Conservation (phyloP, 2,797 vertebrate genomes). For the Acipenser oxyrinchus region DNA sequence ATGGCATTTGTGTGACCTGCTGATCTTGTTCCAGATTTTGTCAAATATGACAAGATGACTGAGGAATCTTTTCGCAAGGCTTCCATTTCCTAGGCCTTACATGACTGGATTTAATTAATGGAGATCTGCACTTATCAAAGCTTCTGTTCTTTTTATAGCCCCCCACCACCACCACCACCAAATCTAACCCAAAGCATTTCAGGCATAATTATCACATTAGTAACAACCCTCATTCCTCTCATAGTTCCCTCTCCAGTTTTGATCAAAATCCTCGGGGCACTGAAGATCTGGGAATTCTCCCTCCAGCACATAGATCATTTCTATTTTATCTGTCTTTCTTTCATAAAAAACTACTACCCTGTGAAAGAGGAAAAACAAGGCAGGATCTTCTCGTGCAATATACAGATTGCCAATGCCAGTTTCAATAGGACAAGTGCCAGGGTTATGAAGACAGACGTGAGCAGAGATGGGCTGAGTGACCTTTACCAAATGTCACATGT, state of each 20-base stretch:
- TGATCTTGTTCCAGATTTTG: background rate
- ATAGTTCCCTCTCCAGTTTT: slow-evolving; percentile 8
- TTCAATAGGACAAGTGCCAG: slow-evolving; percentile 73
- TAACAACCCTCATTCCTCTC: slow-evolving; percentile 60
- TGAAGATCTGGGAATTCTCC: slow-evolving; percentile 21
- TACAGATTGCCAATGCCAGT: slow-evolving; percentile 69
- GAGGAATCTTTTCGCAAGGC: slow-evolving; percentile 23
- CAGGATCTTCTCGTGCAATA: slow-evolving; percentile 35
- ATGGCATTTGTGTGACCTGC: slow-evolving; percentile 3
- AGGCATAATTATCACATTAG: slow-evolving; percentile 70
- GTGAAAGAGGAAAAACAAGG: slow-evolving; percentile 16
- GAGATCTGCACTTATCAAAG: slow-evolving; percentile 30
- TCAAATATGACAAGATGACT: slow-evolving; percentile 13
- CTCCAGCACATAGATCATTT: slow-evolving; percentile 34
- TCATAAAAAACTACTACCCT: slow-evolving; percentile 5
- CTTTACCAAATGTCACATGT: slow-evolving; percentile 99
- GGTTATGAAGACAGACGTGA: slow-evolving; percentile 75
- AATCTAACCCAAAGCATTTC: slow-evolving; percentile 35
- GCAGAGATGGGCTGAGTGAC: slow-evolving; percentile 81
- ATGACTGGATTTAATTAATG: slow-evolving; percentile 26
- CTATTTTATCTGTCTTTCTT: slow-evolving; percentile 18
- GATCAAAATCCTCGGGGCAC: slow-evolving; percentile 3
- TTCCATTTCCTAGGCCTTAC: slow-evolving; percentile 1
- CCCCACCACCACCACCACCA: slow-evolving; percentile 11
- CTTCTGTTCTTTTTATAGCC: slow-evolving; percentile 18